Percentiles rank a stretch among this genome's conserved stretches.
These are phyloP conservation scores for Manis javanica DNA, from an alignment of 2,797 vertebrate genomes.

Conservation along the genomic window DNA sequence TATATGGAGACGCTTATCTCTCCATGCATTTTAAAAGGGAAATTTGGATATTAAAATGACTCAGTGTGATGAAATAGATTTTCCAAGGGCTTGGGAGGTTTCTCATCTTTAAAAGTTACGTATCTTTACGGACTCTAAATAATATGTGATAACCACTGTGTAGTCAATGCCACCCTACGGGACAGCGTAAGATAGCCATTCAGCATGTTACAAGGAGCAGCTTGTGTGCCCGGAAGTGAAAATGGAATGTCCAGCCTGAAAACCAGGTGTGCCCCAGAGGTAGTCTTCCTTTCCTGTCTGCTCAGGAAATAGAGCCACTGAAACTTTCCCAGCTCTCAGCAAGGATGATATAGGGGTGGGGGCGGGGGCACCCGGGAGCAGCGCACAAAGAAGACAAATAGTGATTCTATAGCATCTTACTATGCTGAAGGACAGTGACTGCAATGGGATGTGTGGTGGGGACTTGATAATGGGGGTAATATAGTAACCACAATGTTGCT, in stretches of 20 bases:
- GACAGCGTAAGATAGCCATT: fast-evolving
- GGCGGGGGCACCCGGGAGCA: too few relatives aligned
- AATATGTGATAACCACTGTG: background rate
- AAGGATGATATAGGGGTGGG: background rate
- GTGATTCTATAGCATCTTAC: too few relatives aligned
- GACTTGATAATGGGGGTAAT: too few relatives aligned
- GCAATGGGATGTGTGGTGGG: too few relatives aligned
- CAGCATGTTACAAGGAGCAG: fast-evolving
- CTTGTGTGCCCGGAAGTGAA: fast-evolving
- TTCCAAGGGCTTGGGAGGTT: background rate
- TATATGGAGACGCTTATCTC: background rate
- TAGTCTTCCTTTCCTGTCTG: background rate
- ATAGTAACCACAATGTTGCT: too few relatives aligned
- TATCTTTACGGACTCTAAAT: background rate
- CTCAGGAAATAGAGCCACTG: background rate
- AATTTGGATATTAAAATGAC: conserved; percentile 36
- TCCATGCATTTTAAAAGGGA: conserved; percentile 48
- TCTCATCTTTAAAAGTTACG: background rate
- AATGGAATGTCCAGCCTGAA: background rate
- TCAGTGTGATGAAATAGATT: background rate
- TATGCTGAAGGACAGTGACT: too few relatives aligned
- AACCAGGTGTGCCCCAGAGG: fast-evolving
- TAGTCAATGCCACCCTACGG: background rate
- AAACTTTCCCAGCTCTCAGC: background rate
- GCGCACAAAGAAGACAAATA: too few relatives aligned